These are phyloP conservation scores for Tribolium castaneum DNA, from an alignment of 1,140 invertebrate genomes.

Conservation along the genomic window DNA sequence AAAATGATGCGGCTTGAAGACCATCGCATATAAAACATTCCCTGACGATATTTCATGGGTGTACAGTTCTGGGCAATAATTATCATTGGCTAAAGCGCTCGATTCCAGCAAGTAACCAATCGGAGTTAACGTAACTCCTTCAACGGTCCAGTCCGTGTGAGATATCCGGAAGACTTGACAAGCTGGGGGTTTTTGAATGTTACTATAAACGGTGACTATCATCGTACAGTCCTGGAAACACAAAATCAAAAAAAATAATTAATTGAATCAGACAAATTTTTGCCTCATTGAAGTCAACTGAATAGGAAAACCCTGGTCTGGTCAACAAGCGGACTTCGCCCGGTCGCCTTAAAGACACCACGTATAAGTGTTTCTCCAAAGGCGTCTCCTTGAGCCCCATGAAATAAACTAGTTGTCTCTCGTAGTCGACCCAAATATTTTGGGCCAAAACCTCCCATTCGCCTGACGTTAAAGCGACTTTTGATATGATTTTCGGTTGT, in stretches of 20 bases:
- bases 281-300: constrained; percentile 83
- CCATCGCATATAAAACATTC: constrained; percentile 88
- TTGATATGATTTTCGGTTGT: constrained; percentile 71
- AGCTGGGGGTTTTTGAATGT: constrained; percentile 82
- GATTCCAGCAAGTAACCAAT: constrained; percentile 79
- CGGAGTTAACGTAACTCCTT: constrained; percentile 74
- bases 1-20: constrained; percentile 89
- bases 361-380: constrained; percentile 86
- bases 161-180: constrained; percentile 84
- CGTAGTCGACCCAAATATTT: constrained; percentile 82
- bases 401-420: constrained; percentile 82
- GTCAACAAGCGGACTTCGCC: constrained; percentile 78
- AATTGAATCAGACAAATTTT: neutral
- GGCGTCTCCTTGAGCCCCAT: constrained; percentile 83
- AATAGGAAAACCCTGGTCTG: constrained; percentile 80
- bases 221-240: constrained; percentile 79
- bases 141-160: constrained; percentile 72
- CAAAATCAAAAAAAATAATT: constrained; percentile 30
- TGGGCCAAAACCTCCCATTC: constrained; percentile 86
- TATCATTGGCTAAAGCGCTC: constrained; percentile 67
- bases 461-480: constrained; percentile 80
- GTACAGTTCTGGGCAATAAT: constrained; percentile 80
- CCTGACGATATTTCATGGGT: constrained; percentile 78
- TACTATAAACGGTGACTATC: constrained; percentile 91
- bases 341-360: constrained; percentile 76